A percentile compares a stretch with the other conserved stretches of the same genome.
phyloP scores from a whole-genome alignment of 2,888 invertebrate species.

The Drosophila kanekoi region DNA sequence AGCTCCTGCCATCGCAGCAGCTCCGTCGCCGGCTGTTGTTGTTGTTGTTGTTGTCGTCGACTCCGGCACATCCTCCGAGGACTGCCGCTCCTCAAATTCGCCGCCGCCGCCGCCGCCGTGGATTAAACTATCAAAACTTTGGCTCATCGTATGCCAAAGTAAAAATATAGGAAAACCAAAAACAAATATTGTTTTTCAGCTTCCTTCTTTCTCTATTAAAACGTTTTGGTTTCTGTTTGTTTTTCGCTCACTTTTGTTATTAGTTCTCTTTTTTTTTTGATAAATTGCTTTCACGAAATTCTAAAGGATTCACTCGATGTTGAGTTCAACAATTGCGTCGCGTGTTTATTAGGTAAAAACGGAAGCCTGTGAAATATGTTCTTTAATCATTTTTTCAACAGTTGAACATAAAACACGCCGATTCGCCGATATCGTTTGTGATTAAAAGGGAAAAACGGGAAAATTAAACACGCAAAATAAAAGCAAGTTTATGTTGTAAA shows the following conservation, averaged over 20 bases:
- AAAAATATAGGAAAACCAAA: conserved; percentile 10
- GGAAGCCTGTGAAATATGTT: conserved; percentile 10
- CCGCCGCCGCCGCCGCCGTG: conserved; percentile 68
- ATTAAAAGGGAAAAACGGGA: too few relatives aligned
- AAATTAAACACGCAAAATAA: neutral
- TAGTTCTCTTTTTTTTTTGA: conserved; percentile 36
- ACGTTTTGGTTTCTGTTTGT: conserved; percentile 26
- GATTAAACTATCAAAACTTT: conserved; percentile 83
- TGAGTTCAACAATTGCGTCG: conserved; percentile 6
- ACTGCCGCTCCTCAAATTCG: conserved; percentile 80
- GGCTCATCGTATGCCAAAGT: conserved; percentile 78
- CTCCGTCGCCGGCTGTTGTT: conserved; percentile 66
- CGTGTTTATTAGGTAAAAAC: conserved; percentile 14
- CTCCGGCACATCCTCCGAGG: conserved; percentile 83
- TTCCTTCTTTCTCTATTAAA: conserved; percentile 9
- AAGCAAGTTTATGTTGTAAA: neutral
- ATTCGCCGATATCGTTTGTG: too few relatives aligned
- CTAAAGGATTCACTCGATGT: conserved; percentile 8
- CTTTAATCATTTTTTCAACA: conserved; percentile 17
- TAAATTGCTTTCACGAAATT: conserved; percentile 27
- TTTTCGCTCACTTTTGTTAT: conserved; percentile 34
- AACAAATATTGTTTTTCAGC: conserved; percentile 14
- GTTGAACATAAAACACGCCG: conserved; percentile 5
- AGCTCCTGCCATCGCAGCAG: conserved; percentile 58
- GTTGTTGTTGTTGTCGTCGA: conserved; percentile 63